A percentile compares a stretch with the other conserved stretches of the same genome.
Evolutionary conservation across 1,140 invertebrate species (phyloP).

Genomic region (Trinorchestia longiramus): DNA sequence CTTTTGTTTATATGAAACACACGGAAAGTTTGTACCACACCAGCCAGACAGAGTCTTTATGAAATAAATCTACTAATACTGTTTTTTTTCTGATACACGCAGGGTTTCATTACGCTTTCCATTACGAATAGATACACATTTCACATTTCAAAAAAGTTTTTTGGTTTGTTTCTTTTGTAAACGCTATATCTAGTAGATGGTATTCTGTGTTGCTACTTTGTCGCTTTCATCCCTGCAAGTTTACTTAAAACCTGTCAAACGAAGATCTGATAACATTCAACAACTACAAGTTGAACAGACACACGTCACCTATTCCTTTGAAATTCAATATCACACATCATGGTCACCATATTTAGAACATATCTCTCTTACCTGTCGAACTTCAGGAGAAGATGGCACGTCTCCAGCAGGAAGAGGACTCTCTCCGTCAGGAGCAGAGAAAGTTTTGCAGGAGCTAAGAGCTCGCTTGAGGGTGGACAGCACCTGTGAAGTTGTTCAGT

Average conservation of each 20-base stretch:
- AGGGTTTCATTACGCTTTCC: too few relatives aligned
- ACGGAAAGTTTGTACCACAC: too few relatives aligned
- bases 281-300: neutral
- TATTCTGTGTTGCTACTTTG: neutral
- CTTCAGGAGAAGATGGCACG: neutral
- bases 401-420: neutral
- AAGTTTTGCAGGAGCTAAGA: neutral
- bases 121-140: too few relatives aligned
- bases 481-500: neutral
- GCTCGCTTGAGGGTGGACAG: conserved; percentile 11
- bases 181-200: neutral
- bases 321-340: neutral
- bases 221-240: neutral
- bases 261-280: neutral
- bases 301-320: neutral
- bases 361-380: neutral
- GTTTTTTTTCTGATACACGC: too few relatives aligned
- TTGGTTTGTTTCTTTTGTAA: too few relatives aligned
- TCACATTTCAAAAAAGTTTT: too few relatives aligned
- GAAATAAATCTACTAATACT: too few relatives aligned
- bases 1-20: too few relatives aligned
- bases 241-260: neutral
- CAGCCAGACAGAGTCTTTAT: too few relatives aligned
- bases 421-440: neutral
- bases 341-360: neutral